Evolutionary conservation across 2,113 vertebrate genomes (phyloP).

Genomic region (Progne subis): DNA sequence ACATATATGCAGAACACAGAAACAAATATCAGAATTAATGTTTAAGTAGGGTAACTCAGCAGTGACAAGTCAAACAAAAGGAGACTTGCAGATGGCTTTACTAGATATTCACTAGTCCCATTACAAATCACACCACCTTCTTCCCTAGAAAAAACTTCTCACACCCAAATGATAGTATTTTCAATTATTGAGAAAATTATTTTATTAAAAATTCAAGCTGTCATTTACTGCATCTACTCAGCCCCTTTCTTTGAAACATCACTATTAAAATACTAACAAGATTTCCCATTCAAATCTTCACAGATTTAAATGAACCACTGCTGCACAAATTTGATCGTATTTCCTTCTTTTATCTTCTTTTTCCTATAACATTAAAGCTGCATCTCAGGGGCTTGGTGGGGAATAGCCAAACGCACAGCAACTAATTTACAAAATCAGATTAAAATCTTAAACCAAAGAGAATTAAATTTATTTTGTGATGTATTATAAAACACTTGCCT

Average conservation of each 20-base stretch:
- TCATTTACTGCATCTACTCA: not conserved
- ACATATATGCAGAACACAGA: not conserved
- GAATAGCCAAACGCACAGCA: not conserved
- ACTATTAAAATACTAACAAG: not conserved
- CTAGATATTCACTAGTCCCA: not conserved
- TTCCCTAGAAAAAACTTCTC: not conserved
- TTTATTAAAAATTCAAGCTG: not conserved
- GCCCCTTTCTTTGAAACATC: not conserved
- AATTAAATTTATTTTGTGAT: conserved; percentile 33
- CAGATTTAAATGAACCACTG: not conserved
- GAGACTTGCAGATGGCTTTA: not conserved
- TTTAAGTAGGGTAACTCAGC: not conserved
- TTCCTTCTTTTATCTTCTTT: not conserved
- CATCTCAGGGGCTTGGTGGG: not conserved
- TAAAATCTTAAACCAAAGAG: conserved; percentile 60
- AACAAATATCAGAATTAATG: not conserved
- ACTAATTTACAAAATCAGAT: conserved; percentile 63
- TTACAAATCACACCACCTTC: not conserved
- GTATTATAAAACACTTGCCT: conserved; percentile 19
- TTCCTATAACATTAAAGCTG: not conserved
- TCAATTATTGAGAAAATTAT: not conserved
- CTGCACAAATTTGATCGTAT: not conserved
- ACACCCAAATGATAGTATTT: not conserved
- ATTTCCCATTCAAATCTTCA: not conserved
- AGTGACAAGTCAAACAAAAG: not conserved